Evolutionary conservation across 2,797 vertebrate species (phyloP).

Genomic region (Parotocinclus haroldoi): DNA sequence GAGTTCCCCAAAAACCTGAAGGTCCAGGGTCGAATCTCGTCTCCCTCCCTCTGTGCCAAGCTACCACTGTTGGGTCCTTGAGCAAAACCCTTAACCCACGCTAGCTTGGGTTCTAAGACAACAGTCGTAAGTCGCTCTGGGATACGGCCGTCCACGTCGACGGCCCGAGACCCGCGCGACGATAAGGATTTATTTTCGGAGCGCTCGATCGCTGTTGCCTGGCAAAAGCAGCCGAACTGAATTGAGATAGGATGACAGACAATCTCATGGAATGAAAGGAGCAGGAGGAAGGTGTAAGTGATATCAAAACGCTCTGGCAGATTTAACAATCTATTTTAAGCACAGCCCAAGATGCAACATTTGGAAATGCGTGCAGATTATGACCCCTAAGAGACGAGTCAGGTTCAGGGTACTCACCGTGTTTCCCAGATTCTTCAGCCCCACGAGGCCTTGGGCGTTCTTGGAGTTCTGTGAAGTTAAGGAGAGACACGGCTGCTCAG

Average conservation of each 20-base stretch:
- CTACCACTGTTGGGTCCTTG: too few species aligned
- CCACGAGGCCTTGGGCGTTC: slow-evolving; percentile 87
- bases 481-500: not conserved
- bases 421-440: slow-evolving; percentile 94
- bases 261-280: slow-evolving; percentile 28
- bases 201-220: slow-evolving; percentile 54
- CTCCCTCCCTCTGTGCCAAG: too few species aligned
- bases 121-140: too few species aligned
- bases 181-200: slow-evolving; percentile 58
- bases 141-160: too few species aligned
- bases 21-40: too few species aligned
- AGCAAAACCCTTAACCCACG: too few species aligned
- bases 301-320: slow-evolving; percentile 38
- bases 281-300: slow-evolving; percentile 26
- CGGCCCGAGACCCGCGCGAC: too few species aligned
- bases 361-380: not conserved
- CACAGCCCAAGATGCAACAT: not conserved
- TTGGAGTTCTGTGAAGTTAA: slow-evolving; percentile 76
- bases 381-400: too few species aligned
- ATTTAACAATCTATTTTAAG: slow-evolving; percentile 12
- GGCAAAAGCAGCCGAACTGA: slow-evolving; percentile 43
- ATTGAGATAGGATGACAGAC: slow-evolving; percentile 41
- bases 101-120: too few species aligned
- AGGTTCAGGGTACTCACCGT: slow-evolving; percentile 80
- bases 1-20: not conserved